These are phyloP conservation scores for Chiroxiphia lanceolata DNA, from an alignment of 2,797 vertebrate genomes.

Conservation along the genomic window DNA sequence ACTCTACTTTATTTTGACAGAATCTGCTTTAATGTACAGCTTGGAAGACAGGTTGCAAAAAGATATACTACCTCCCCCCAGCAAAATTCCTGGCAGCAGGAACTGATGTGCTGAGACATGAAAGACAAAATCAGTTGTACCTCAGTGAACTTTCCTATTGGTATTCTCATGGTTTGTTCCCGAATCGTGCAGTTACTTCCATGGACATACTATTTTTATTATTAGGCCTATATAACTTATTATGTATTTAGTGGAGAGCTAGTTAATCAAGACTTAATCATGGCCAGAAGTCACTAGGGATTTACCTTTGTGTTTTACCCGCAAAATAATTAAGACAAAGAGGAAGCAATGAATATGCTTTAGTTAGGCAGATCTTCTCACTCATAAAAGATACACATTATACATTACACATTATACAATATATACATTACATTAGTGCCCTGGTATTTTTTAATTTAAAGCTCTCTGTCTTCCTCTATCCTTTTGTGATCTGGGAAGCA, in stretches of 20 bases:
- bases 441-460: not conserved
- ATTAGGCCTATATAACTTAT: not conserved
- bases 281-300: not conserved
- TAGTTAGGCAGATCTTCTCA: not conserved
- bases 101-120: not conserved
- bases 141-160: not conserved
- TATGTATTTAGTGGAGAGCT: not conserved
- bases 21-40: not conserved
- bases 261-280: not conserved
- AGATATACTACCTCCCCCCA: not conserved
- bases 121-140: not conserved
- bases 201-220: not conserved
- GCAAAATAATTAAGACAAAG: not conserved
- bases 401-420: too few relatives aligned
- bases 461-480: not conserved
- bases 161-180: not conserved
- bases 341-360: not conserved
- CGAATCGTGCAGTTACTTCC: not conserved
- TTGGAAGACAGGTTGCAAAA: not conserved
- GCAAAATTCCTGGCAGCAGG: not conserved
- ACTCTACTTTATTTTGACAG: not conserved
- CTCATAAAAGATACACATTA: not conserved
- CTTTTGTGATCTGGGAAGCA: not conserved
- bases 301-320: not conserved
- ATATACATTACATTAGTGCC: not conserved